Evolutionary conservation across 1,140 invertebrate genomes (phyloP).

Genomic region (Saccostrea cuccullata): DNA sequence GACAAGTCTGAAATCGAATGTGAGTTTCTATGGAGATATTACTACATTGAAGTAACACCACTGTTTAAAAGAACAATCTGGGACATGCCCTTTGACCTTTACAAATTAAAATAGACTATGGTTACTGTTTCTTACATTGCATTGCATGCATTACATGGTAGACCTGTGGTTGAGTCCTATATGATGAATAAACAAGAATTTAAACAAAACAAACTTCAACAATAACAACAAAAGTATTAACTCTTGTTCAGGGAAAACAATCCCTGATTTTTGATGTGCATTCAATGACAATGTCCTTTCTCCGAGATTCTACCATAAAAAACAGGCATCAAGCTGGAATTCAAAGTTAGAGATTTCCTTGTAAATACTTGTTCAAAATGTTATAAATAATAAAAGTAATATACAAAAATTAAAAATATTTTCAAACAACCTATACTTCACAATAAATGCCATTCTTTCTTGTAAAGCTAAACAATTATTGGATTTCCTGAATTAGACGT

Average conservation of each 20-base stretch:
- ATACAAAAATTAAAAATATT: background rate
- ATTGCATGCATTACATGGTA: slow-evolving; percentile 19
- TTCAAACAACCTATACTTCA: background rate
- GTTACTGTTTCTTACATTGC: background rate
- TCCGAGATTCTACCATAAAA: background rate
- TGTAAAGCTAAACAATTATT: background rate
- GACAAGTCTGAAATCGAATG: background rate
- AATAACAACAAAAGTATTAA: slow-evolving; percentile 7
- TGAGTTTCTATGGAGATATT: background rate
- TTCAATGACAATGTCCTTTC: background rate
- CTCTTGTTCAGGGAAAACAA: background rate
- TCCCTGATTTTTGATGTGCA: background rate
- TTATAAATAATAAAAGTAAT: background rate
- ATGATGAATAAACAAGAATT: background rate
- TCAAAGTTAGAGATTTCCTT: background rate
- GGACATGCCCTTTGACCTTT: background rate
- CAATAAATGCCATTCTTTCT: slow-evolving; percentile 23
- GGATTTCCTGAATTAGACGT: background rate
- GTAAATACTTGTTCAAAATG: background rate
- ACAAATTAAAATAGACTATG: slow-evolving; percentile 20
- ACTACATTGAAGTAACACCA: background rate
- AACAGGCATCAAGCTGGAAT: background rate
- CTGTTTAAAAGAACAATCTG: background rate
- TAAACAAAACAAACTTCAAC: slow-evolving; percentile 18
- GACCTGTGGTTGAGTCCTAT: background rate